These are phyloP conservation scores for Apocheima hispidaria DNA, from an alignment of 2,888 invertebrate genomes.

Conservation along the genomic window DNA sequence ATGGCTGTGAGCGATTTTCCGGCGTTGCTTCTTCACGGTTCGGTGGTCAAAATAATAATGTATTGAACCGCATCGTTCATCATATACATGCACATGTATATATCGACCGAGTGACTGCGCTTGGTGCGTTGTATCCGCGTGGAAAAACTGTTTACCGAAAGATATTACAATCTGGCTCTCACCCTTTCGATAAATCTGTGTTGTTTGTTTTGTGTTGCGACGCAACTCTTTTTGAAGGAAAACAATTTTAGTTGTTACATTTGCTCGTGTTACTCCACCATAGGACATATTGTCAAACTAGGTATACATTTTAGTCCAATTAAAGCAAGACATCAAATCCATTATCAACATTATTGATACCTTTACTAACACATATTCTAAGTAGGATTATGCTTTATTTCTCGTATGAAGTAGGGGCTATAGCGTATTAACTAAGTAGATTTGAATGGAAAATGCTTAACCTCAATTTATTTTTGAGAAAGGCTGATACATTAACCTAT, in stretches of 20 bases:
- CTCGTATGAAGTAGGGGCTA: too few species aligned
- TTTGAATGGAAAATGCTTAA: too few species aligned
- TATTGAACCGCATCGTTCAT: slow-evolving; percentile 57
- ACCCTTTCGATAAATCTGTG: slow-evolving; percentile 20
- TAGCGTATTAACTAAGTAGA: too few species aligned
- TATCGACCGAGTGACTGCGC: slow-evolving; percentile 40
- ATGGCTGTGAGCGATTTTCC: slow-evolving; percentile 68
- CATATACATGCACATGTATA: slow-evolving; percentile 41
- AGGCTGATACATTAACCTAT: too few species aligned
- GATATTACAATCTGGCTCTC: slow-evolving; percentile 27
- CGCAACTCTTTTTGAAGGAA: slow-evolving; percentile 5
- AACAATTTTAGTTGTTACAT: background rate
- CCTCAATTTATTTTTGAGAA: too few species aligned
- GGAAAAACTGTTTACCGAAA: slow-evolving; percentile 29
- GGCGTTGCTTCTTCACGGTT: slow-evolving; percentile 61
- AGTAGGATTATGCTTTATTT: too few species aligned
- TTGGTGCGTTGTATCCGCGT: slow-evolving; percentile 26
- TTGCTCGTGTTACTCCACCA: background rate
- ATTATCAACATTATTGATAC: too few species aligned
- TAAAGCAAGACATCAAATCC: too few species aligned
- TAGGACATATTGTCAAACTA: background rate
- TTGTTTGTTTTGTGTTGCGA: slow-evolving; percentile 22
- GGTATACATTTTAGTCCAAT: too few species aligned
- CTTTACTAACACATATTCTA: too few species aligned
- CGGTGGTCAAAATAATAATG: slow-evolving; percentile 69